phyloP scores from a whole-genome alignment of 2,113 vertebrate species.

The Trematomus loennbergii region DNA sequence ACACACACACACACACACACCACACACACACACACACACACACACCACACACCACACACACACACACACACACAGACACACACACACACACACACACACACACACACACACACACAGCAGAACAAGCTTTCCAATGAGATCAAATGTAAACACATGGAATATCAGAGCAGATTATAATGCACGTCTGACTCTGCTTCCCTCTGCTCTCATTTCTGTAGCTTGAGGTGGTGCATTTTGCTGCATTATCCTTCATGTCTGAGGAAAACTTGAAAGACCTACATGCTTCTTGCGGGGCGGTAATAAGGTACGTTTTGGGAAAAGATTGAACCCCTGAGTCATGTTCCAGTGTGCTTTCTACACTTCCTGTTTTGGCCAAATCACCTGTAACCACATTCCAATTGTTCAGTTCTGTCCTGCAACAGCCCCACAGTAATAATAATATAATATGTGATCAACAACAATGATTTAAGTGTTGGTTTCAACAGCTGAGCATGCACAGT shows the following conservation, averaged over 20 bases:
- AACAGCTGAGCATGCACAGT: no score
- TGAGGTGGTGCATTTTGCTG: constrained; percentile 1
- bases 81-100: background rate
- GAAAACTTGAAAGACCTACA: background rate
- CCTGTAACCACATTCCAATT: no score
- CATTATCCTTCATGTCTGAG: background rate
- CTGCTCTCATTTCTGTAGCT: constrained; percentile 23
- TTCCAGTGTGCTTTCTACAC: background rate
- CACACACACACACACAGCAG: constrained; percentile 1
- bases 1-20: no score
- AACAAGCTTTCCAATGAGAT: constrained; percentile 21
- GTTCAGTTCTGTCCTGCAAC: no score
- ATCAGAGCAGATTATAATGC: constrained; percentile 19
- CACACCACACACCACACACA: background rate
- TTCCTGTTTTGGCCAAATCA: background rate
- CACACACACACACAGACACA: background rate
- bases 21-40: background rate
- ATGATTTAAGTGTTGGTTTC: no score
- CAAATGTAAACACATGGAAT: constrained; percentile 33
- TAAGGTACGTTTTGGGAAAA: background rate
- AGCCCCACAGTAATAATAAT: no score
- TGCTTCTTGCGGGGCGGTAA: background rate
- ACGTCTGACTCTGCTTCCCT: background rate
- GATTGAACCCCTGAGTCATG: background rate
- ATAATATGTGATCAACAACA: no score